A percentile compares a stretch with the other conserved stretches of the same genome.
Evolutionary conservation across 1,140 invertebrate genomes (phyloP).

Genomic region (Manduca sexta): DNA sequence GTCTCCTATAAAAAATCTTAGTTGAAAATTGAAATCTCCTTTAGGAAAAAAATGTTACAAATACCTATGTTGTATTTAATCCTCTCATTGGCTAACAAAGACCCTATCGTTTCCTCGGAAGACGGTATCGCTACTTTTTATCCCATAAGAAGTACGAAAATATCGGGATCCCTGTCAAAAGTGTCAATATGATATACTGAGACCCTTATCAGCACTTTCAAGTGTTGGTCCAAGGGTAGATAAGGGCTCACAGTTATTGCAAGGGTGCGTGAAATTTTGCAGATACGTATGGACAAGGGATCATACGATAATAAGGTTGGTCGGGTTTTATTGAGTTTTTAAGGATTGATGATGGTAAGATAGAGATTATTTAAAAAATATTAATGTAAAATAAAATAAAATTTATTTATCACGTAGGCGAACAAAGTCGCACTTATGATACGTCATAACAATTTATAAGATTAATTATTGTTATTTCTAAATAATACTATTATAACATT

Average conservation of each 20-base stretch:
- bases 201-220: slow-evolving; percentile 46
- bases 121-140: slow-evolving; percentile 19
- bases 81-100: background rate
- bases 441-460: no score
- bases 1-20: no score
- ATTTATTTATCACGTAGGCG: no score
- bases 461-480: no score
- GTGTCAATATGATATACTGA: slow-evolving; percentile 66
- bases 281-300: slow-evolving; percentile 49
- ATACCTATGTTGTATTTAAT: no score
- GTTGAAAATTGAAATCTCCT: no score
- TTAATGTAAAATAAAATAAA: no score
- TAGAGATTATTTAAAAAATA: no score
- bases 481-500: no score
- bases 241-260: slow-evolving; percentile 51
- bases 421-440: no score
- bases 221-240: slow-evolving; percentile 52
- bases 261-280: slow-evolving; percentile 64
- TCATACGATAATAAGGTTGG: slow-evolving; percentile 46
- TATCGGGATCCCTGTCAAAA: slow-evolving; percentile 47
- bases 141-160: slow-evolving; percentile 53
- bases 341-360: background rate
- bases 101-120: background rate
- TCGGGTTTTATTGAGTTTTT: slow-evolving; percentile 11
- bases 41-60: no score